Base-by-base conservation (phyloP, 1,140 invertebrate species). In the Aphidius gifuensis region DNA sequence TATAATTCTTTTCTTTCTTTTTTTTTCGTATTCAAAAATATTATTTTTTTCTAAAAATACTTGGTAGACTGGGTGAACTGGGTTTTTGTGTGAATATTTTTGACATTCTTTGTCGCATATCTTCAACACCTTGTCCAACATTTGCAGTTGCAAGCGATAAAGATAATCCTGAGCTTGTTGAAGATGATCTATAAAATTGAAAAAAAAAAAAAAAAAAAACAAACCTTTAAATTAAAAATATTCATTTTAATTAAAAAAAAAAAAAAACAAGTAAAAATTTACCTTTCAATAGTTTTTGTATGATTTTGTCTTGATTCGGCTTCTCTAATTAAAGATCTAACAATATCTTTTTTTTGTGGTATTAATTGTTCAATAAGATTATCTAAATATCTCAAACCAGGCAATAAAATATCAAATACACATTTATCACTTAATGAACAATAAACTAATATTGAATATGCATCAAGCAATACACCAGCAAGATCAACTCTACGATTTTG, bases 381-480 rank as follows among this genome's bases (percentile, higher is more conserved):
- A 46, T 85, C 84, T 9, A 86, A 76, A 68, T 77, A 74, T 62
- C 79, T 84, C 32, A 87, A 75, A 46, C 84, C 83, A 7, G 83
- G 83, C 44, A 85, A 55, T 32, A 81, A 61, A 5, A 83, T 71
- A 51, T 75, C 71, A 21, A 71, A 75, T 50, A 77, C 78, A 43
- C 85, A 83, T 50, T 78, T 76, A 68, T 81, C 80, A 43, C 82
- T 83, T 40, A 86, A 67, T 6, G 81, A 75, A 64, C 86, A 88
- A 69, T 88, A 89, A 38, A 88, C 84, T 44, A 87, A 74, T 53
- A 86, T 83, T 11, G 85, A 87, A 67, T 87, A 90, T 0, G 87
- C 85, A 66, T 90, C 88, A 45, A 90, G 81, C 23, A 90, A 70
- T 51, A 85, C 84, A 43, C 83, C 73, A 6, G 84, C 82, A 32